Evolutionary conservation across 2,888 invertebrate species (phyloP), one percentile per base, ranked within the genome.

Genomic region (Microctonus brassicae): DNA sequence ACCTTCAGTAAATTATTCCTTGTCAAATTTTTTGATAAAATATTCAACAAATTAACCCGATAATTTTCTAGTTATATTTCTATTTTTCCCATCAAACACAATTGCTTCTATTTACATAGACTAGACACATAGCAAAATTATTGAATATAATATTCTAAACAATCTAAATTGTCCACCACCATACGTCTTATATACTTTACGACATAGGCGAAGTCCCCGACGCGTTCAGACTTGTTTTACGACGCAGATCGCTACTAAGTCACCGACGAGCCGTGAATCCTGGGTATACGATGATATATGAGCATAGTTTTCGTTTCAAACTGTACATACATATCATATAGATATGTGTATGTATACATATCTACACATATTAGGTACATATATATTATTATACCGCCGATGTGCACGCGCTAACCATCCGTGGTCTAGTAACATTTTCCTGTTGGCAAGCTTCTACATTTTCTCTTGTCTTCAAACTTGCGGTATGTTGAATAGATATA

Each of bases 231-330:
- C 73, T 78, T 81, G 81, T 80, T 82, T 81, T 77, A 78, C 75
- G 77, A 78, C 77, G 74, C 71, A 76, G 78, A 79, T 75, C 76
- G 78, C 80, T 76, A 80, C 77, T 80, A 82, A 82, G 82, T 82
- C 81, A 78, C 81, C 77, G 78, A 77, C 78, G 81, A 81, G 80
- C 82, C 79, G 75, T 74, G 81, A 74, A 80, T 79, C 76, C 75
- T 72, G 72, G 72, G 75, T 73, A 17, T 47, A 70, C 73, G 77
- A 82, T 82, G 82, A 82, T 81, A 76, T 82, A 82, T 76, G 81
- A 80, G 80, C 78, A 79, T 82, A 82, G 81, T 82, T 82, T 81
- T 81, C 81, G 77, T 78, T 77, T 69, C 62, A 62, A 73, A 74
- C 74, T 71, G 47, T 47, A 47, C 17, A 47, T 68, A 63, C 60